Evolutionary conservation across 2,113 vertebrate genomes (phyloP), one percentile per base, ranked within the genome.

Genomic region (Dendropsophus ebraccatus): DNA sequence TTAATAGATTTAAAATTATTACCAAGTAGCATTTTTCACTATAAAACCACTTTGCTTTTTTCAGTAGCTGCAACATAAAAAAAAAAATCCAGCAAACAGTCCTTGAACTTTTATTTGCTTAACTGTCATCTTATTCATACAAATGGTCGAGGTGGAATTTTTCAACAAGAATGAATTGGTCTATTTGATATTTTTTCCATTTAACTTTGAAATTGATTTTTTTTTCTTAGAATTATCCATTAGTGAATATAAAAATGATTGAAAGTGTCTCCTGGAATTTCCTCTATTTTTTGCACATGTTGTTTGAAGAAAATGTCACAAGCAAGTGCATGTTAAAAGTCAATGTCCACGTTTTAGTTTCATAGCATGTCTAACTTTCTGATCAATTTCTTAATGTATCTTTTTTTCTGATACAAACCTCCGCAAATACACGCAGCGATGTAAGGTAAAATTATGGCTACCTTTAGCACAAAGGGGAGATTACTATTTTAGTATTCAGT

Each of bases 91-190:
- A 73, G 50, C 10, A 83, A 83, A 35, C 32, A 56, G 67, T 41
- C 67, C 81, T 83, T 83, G 81, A 83, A 72, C 67, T 54, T 67
- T 67, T 83, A 70, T 56, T 73, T 73, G 30, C 30, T 70, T 54
- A 28, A 21, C 47, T 41, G 49, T 45, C 14, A 10, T 56, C 52
- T 9, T 72, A 82, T 73, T 58, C 19, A 32, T 56, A 52, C 21
- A 72, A 25, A 37, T 23, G 17, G 50, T 28, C 17, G 50, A 16
- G 56, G 19, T 58, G 50, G 49, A 73, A 83, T 72, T 37, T 62
- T 82, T 50, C 37, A 83, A 82, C 37, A 82, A 17, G 56, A 62
- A 62, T 32, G 21, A 81, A 23, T 79, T 58, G 6, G 23, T 62
- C 28, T 30, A 65, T 65, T 28, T 62, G 56, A 80, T 19, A 50